Evolutionary conservation across 30 jellyfish, hydroid and myxozoan species (phyloP).

Genomic region (Chrysaora quinquecirrha): DNA sequence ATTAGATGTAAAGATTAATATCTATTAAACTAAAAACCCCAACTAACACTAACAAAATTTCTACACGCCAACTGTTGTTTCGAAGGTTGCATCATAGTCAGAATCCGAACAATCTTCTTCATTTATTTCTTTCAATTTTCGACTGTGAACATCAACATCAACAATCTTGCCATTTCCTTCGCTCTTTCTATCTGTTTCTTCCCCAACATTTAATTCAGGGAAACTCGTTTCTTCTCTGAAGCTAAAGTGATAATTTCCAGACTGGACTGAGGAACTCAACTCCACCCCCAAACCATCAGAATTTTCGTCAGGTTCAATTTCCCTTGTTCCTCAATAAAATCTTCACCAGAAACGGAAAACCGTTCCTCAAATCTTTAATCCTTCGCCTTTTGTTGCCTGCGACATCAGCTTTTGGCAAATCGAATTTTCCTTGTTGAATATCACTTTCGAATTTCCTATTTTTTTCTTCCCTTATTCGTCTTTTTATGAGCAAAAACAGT

Average conservation of each 20-base stretch:
- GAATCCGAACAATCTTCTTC: constrained; percentile 28
- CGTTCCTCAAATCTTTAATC: background rate
- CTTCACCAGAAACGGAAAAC: background rate
- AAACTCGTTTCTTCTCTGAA: constrained; percentile 26
- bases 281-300: background rate
- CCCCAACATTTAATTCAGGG: background rate
- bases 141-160: background rate
- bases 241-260: constrained; percentile 50
- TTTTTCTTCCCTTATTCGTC: constrained; percentile 21
- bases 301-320: constrained; percentile 1
- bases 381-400: background rate
- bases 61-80: no score
- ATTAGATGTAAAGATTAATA: no score
- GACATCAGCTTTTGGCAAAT: background rate
- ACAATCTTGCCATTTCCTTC: background rate
- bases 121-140: background rate
- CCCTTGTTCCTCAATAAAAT: background rate
- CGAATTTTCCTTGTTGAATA: constrained; percentile 6
- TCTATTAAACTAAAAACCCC: background rate
- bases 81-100: constrained; percentile 61
- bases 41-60: no score
- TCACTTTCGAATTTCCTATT: background rate
- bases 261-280: background rate
- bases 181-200: background rate
- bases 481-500: constrained; percentile 15